Evolutionary conservation across 2,797 vertebrate genomes (phyloP).

Genomic region (Enteromius treurensis): DNA sequence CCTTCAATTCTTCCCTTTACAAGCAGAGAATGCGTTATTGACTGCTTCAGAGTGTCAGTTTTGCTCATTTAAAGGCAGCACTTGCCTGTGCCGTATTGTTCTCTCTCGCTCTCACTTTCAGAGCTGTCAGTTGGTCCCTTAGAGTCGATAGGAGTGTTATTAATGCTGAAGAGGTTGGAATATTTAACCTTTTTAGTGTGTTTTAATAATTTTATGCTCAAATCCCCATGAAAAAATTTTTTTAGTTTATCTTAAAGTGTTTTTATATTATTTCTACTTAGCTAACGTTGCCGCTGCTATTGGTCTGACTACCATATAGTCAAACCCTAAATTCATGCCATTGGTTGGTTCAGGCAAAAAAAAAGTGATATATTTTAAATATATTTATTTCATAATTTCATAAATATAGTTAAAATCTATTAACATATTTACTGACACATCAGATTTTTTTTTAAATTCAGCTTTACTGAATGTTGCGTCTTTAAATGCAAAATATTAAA

Average conservation of each 20-base stretch:
- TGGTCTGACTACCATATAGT: neutral
- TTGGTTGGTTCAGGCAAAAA: neutral
- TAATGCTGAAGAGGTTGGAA: constrained; percentile 23
- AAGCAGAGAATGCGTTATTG: constrained; percentile 63
- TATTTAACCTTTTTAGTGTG: constrained; percentile 29
- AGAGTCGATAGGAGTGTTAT: constrained; percentile 27
- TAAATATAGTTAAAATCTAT: too few species aligned
- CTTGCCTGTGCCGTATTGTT: constrained; percentile 40
- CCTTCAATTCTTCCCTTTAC: constrained; percentile 30
- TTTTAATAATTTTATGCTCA: constrained; percentile 17
- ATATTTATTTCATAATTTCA: too few species aligned
- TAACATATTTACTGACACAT: too few species aligned
- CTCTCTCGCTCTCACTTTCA: constrained; percentile 43
- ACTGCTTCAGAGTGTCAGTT: constrained; percentile 62
- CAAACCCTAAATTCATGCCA: neutral
- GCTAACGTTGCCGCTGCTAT: neutral
- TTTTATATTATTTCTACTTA: neutral
- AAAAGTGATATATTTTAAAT: too few species aligned
- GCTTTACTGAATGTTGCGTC: too few species aligned
- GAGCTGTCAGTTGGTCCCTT: constrained; percentile 50
- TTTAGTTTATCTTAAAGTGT: neutral
- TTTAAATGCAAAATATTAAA: too few species aligned
- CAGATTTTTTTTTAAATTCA: too few species aligned
- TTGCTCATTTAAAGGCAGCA: constrained; percentile 63
- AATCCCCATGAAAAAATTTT: neutral